Conservation (phyloP, 2,797 vertebrate genomes). For the Botia kubotai region DNA sequence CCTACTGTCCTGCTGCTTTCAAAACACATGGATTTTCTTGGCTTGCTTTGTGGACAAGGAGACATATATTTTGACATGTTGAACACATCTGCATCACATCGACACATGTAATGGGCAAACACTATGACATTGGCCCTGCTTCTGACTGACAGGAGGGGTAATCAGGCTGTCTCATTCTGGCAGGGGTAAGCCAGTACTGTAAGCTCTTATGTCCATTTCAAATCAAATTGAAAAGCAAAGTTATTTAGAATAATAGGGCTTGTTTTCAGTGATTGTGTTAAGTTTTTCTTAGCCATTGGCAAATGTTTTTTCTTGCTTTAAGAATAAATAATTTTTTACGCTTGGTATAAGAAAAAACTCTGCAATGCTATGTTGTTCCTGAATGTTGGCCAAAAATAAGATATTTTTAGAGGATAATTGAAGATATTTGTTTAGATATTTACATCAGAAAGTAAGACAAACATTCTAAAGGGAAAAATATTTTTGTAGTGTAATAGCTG, state of each 20-base stretch:
- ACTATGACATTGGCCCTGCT: conserved; percentile 5
- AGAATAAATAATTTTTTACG: too few species aligned
- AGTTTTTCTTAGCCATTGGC: too few species aligned
- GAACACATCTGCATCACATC: conserved; percentile 41
- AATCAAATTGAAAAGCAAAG: neutral
- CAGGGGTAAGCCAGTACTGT: neutral
- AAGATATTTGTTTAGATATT: neutral
- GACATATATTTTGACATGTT: conserved; percentile 15
- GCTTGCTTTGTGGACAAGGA: conserved; percentile 14
- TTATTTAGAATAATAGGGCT: too few species aligned
- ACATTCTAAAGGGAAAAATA: neutral
- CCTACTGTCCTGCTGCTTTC: conserved; percentile 4
- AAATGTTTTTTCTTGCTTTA: too few species aligned
- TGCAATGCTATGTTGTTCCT: too few species aligned
- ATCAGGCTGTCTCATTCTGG: conserved; percentile 41
- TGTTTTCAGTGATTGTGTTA: too few species aligned
- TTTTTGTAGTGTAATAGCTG: neutral
- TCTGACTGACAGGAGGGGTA: conserved; percentile 47
- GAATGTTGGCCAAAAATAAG: neutral
- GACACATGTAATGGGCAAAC: conserved; percentile 41
- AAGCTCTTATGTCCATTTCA: neutral
- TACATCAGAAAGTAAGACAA: neutral
- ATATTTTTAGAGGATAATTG: neutral
- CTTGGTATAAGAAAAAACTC: too few species aligned
- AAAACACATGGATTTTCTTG: conserved; percentile 30